Evolutionary conservation across 2,888 invertebrate genomes (phyloP).

Genomic region (Drosophila antonietae): DNA sequence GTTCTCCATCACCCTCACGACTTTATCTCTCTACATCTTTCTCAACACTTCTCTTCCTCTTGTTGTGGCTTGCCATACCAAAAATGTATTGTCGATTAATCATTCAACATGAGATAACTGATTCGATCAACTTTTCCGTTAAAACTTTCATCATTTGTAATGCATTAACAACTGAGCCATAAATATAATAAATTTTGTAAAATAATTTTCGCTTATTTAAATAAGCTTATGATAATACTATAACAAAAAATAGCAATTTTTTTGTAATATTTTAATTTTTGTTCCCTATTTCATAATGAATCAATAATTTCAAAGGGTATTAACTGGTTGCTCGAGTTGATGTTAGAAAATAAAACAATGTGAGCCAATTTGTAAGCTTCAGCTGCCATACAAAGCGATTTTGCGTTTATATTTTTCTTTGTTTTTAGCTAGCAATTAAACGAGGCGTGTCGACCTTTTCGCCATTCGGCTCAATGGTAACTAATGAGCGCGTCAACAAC

Average conservation of each 20-base stretch:
- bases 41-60: no score
- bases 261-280: not conserved
- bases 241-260: not conserved
- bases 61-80: no score
- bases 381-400: conserved; percentile 3
- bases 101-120: no score
- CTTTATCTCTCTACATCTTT: no score
- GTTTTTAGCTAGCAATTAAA: conserved; percentile 19
- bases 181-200: no score
- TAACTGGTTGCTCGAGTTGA: conserved; percentile 12
- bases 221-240: no score
- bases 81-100: no score
- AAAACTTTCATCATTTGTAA: no score
- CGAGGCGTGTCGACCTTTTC: conserved; percentile 40
- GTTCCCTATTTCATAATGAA: not conserved
- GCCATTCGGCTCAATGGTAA: conserved; percentile 30
- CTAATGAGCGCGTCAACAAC: conserved; percentile 40
- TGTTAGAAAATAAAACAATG: conserved; percentile 16
- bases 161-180: no score
- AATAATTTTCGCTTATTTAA: no score
- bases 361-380: conserved; percentile 14
- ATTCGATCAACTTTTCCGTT: no score
- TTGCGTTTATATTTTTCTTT: not conserved
- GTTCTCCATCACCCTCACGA: no score
- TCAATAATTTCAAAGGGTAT: conserved; percentile 3